These are phyloP conservation scores for Entosphenus tridentatus DNA, from an alignment of 2,113 vertebrate genomes.

Conservation along the genomic window DNA sequence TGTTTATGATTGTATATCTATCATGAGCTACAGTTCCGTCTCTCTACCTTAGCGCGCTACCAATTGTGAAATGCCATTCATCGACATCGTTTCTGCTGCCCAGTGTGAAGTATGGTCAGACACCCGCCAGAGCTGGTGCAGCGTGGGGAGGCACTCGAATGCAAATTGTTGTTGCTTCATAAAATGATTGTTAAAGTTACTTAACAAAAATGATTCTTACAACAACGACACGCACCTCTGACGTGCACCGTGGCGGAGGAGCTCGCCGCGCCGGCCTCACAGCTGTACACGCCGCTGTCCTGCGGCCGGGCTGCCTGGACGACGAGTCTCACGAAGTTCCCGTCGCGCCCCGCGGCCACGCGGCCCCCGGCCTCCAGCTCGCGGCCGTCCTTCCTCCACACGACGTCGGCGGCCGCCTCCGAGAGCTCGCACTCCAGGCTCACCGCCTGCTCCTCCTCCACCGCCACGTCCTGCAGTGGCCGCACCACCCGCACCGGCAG, in stretches of 20 bases:
- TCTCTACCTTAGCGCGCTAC: no score
- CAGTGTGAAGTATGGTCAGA: no score
- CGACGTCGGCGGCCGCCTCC: conserved; percentile 18
- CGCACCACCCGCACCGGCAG: conserved; percentile 14
- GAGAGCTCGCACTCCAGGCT: conserved; percentile 30
- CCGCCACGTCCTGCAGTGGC: conserved; percentile 23
- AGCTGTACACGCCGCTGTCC: conserved; percentile 74
- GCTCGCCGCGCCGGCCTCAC: conserved; percentile 49
- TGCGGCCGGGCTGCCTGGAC: conserved; percentile 45
- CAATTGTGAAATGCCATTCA: no score
- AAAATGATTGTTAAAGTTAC: neutral
- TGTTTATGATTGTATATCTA: no score
- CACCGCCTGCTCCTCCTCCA: conserved; percentile 19
- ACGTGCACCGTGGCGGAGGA: neutral
- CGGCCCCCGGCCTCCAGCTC: conserved; percentile 44
- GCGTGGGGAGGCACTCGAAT: no score
- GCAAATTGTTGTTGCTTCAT: neutral
- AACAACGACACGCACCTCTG: neutral
- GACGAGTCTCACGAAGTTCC: conserved; percentile 82
- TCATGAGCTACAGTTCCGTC: no score
- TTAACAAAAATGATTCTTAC: neutral
- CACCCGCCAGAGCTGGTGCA: neutral
- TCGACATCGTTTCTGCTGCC: no score
- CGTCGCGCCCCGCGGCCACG: conserved; percentile 78
- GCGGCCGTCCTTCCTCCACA: conserved; percentile 69